Percentiles rank a stretch among this genome's conserved stretches.
These are phyloP conservation scores for Zaprionus ghesquierei DNA, from an alignment of 1,140 invertebrate species.

Conservation along the genomic window DNA sequence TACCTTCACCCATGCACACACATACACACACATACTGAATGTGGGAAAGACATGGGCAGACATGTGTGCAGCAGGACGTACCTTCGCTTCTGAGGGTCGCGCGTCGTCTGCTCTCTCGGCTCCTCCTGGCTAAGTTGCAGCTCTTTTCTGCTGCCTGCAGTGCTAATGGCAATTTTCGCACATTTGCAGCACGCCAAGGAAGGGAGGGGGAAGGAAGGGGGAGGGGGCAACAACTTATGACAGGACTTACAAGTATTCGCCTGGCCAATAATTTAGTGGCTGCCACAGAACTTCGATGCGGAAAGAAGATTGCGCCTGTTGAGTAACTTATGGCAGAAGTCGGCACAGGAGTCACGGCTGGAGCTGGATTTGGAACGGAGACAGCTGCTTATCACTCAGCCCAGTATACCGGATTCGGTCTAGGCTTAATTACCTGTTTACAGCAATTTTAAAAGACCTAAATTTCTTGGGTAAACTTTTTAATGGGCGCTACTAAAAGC, in stretches of 20 bases:
- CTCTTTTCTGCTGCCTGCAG: conserved; percentile 43
- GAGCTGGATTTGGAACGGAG: conserved; percentile 4
- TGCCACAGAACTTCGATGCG: background rate
- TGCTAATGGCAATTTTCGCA: conserved; percentile 69
- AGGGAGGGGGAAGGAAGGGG: background rate
- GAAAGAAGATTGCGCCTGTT: conserved; percentile 23
- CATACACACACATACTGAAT: conserved; percentile 21
- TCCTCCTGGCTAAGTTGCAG: conserved; percentile 53
- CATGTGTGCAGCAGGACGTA: conserved; percentile 8
- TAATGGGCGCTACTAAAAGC: conserved; percentile 72
- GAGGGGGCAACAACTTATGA: conserved; percentile 37
- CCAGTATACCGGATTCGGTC: background rate
- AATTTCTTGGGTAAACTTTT: conserved; percentile 74
- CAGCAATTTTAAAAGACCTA: conserved; percentile 59
- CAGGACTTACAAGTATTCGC: conserved; percentile 51
- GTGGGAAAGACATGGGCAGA: background rate
- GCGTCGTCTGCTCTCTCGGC: conserved; percentile 22
- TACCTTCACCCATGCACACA: conserved; percentile 14
- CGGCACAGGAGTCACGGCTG: conserved; percentile 40
- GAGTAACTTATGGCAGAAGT: conserved; percentile 27
- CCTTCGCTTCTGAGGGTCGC: no score
- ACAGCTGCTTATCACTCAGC: background rate
- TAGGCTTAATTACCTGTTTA: conserved; percentile 71
- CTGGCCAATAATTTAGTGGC: conserved; percentile 52
- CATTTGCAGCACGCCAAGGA: conserved; percentile 41